Base-by-base conservation (phyloP, 2,113 vertebrate genomes). In the Glareola pratincola region DNA sequence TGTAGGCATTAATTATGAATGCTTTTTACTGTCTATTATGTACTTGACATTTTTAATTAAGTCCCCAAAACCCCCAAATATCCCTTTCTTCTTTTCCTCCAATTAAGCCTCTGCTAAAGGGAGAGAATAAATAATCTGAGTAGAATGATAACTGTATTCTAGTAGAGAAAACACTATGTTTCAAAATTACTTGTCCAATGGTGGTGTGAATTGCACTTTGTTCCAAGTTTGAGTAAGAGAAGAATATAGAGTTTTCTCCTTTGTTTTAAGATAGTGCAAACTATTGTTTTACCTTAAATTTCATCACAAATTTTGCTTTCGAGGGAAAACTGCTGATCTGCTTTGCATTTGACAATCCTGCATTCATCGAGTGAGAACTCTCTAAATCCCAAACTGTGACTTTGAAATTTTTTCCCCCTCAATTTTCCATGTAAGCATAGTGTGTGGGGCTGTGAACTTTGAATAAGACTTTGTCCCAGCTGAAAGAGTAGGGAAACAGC, bases 21-120 rank as follows among this genome's bases (percentile, higher is more conserved):
- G 27, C 12, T 83, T 79, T 79, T 64, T 68, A 18, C 29, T 64
- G 7, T 67, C 56, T 77, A 1, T 83, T 66, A 79, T 5, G 9
- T 53, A 26, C 32, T 69, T 54, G 53, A 62, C 3, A 2, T 17
- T 63, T 92, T 80, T 80, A 59, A 64, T 64, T 45, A 53, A 57
- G 50, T 73, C 6, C 8, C 21, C 0, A 14, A 50, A 7, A 0
- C 8, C 13, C 8, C 26, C n/a, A 32, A 74, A 57, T 64, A 68
- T 64, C 22, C 14, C 29, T 67, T 76, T 64, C 10, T 47, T 73
- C 36, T 80, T 4, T 47, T 92, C 8, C 9, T 80, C 8, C 67
- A 78, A 62, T 77, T 89, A 85, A 75, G 19, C 10, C 8, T 85
- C 30, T 68, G 34, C 32, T 88, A 3, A 82, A 75, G 43, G 41